Conservation (phyloP, 2,888 invertebrate genomes). For the Dynastes maya region DNA sequence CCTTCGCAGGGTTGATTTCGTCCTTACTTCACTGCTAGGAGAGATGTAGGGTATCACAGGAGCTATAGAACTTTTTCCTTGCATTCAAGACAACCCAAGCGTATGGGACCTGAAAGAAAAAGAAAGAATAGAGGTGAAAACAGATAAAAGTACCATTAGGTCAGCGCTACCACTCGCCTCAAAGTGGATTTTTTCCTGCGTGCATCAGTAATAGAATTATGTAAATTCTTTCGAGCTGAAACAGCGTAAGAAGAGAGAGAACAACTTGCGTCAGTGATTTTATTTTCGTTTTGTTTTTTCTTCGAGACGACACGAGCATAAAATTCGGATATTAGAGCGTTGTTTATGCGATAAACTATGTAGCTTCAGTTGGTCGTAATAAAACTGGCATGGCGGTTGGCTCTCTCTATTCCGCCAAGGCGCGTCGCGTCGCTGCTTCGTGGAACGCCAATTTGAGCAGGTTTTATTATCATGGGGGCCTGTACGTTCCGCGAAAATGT, state of each 20-base stretch:
- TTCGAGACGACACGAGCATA: slow-evolving; percentile 30
- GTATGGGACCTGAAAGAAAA: not conserved
- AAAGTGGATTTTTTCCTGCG: slow-evolving; percentile 10
- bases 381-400: not conserved
- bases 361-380: slow-evolving; percentile 35
- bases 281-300: slow-evolving; percentile 33
- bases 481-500: slow-evolving; percentile 50
- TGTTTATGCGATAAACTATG: slow-evolving; percentile 42
- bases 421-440: not conserved
- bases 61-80: not conserved
- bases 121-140: not conserved
- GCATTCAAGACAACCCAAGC: not conserved
- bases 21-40: too few species aligned
- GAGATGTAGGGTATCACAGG: too few species aligned
- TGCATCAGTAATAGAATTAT: slow-evolving; percentile 24
- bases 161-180: slow-evolving; percentile 13
- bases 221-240: slow-evolving; percentile 13
- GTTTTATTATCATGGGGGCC: slow-evolving; percentile 25
- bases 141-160: slow-evolving; percentile 34
- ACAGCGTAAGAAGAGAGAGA: not conserved
- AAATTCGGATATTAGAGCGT: slow-evolving; percentile 38
- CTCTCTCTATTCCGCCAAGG: slow-evolving; percentile 10
- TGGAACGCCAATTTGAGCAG: slow-evolving; percentile 17
- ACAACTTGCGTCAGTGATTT: slow-evolving; percentile 39
- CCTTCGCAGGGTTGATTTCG: too few species aligned